These are phyloP conservation scores for Fistularia tabacaria DNA, from an alignment of 2,797 vertebrate species.

Conservation along the genomic window DNA sequence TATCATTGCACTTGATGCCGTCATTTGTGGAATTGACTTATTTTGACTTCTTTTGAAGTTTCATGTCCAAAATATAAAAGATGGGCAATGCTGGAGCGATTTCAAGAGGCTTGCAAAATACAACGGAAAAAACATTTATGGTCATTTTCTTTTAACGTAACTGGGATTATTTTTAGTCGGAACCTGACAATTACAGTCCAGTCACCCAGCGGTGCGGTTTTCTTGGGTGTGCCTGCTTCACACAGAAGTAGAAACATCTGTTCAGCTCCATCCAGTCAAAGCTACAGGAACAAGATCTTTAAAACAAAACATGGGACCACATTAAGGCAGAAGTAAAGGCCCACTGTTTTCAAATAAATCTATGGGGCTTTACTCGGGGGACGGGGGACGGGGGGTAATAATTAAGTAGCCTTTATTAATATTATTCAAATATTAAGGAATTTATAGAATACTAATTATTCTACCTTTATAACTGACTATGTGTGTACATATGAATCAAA, in stretches of 20 bases:
- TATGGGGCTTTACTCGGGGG: background rate
- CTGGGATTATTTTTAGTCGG: conserved; percentile 64
- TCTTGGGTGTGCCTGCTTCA: conserved; percentile 71
- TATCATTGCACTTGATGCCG: no score
- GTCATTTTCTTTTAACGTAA: conserved; percentile 46
- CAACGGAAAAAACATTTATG: conserved; percentile 17
- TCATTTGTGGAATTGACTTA: no score
- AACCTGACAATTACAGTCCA: conserved; percentile 66
- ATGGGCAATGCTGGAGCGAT: background rate
- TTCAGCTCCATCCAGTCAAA: conserved; percentile 57
- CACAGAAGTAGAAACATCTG: conserved; percentile 75
- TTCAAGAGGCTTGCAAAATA: background rate
- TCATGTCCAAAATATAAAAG: no score
- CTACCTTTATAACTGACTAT: no score
- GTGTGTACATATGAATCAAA: no score
- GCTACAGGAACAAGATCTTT: conserved; percentile 48
- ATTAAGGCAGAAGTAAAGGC: conserved; percentile 54
- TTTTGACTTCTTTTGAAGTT: no score
- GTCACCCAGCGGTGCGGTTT: conserved; percentile 68
- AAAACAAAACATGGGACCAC: conserved; percentile 61
- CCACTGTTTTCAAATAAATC: conserved; percentile 25
- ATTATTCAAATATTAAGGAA: no score
- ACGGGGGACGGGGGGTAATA: no score
- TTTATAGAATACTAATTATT: no score
- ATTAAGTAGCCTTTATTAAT: no score